Conservation (phyloP, 2,888 invertebrate genomes). For the Eupsilia transversa region DNA sequence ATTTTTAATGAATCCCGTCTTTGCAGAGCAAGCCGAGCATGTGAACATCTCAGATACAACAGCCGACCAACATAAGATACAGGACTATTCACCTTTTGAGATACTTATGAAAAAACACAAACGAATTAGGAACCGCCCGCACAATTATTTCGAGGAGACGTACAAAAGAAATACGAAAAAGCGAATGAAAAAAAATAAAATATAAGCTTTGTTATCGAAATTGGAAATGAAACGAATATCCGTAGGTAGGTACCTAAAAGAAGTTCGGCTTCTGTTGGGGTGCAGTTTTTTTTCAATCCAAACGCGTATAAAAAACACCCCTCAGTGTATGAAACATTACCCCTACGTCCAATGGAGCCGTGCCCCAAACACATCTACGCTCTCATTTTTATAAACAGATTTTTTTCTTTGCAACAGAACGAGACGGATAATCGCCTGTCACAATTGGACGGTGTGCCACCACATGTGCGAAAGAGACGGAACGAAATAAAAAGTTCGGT, state of each 20-base stretch:
- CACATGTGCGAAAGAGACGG: constrained; percentile 78
- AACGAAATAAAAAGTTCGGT: constrained; percentile 87
- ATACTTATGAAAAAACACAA: constrained; percentile 77
- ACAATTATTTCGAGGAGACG: constrained; percentile 82
- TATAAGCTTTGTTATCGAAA: constrained; percentile 90
- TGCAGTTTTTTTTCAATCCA: constrained; percentile 85
- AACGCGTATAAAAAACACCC: constrained; percentile 86
- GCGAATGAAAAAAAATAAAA: constrained; percentile 79
- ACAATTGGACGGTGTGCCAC: constrained; percentile 57
- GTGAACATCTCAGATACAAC: constrained; percentile 74
- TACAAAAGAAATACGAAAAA: constrained; percentile 78
- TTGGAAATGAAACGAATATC: constrained; percentile 87
- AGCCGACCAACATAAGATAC: constrained; percentile 68
- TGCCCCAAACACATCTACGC: constrained; percentile 84
- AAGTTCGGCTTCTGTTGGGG: constrained; percentile 83
- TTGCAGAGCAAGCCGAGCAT: constrained; percentile 75
- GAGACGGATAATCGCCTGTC: constrained; percentile 73
- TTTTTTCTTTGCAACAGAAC: constrained; percentile 86
- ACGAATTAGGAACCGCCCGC: constrained; percentile 81
- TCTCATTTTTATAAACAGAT: constrained; percentile 89
- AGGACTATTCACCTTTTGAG: constrained; percentile 73
- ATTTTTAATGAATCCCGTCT: constrained; percentile 74
- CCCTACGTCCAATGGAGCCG: constrained; percentile 85
- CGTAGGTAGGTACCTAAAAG: constrained; percentile 86
- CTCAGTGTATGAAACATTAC: constrained; percentile 88